A percentile compares a stretch with the other conserved stretches of the same genome.
Evolutionary conservation across 2,113 vertebrate species (phyloP).

Genomic region (Hyaena hyaena): DNA sequence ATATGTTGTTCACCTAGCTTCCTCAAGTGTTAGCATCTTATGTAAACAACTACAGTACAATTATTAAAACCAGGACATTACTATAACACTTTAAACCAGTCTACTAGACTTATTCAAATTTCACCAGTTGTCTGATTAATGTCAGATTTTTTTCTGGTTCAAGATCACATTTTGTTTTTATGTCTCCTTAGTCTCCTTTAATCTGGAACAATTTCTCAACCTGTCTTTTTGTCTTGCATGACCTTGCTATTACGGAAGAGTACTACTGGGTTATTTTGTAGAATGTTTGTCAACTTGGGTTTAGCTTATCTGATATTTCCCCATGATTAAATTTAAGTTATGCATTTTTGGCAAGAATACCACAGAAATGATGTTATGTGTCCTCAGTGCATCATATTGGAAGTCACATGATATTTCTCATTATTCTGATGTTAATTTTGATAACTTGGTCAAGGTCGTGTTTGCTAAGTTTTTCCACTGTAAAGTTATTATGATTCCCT

Average conservation of each 20-base stretch:
- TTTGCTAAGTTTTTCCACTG: not conserved
- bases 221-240: not conserved
- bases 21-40: not conserved
- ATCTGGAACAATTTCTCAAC: not conserved
- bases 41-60: not conserved
- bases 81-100: not conserved
- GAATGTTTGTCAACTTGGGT: not conserved
- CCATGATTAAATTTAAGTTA: not conserved
- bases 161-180: not conserved
- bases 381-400: not conserved
- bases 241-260: not conserved
- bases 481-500: not conserved
- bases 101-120: not conserved
- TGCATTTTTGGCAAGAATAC: not conserved
- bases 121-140: not conserved
- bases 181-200: not conserved
- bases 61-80: not conserved
- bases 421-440: conserved; percentile 23
- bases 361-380: not conserved
- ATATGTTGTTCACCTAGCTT: not conserved
- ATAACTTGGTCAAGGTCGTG: not conserved
- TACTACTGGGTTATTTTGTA: not conserved
- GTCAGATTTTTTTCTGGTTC: not conserved
- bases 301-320: conserved; percentile 2
- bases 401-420: not conserved